These are phyloP conservation scores for Brachionus sp. DNA, from an alignment of 1,140 invertebrate genomes.

Conservation along the genomic window DNA sequence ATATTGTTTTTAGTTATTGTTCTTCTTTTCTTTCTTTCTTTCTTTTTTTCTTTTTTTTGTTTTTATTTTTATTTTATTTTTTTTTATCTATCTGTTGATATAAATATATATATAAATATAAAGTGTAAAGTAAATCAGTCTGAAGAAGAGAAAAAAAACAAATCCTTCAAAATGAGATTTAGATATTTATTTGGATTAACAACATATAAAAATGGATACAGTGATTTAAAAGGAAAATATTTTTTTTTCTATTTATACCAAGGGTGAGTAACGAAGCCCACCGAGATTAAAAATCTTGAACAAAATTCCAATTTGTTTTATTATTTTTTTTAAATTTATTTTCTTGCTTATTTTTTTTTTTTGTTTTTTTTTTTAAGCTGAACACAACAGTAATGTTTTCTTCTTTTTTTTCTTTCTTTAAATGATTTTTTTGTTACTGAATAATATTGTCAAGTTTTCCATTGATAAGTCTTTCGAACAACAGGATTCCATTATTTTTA, in stretches of 20 bases:
- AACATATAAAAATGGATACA: neutral
- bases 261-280: conserved; percentile 20
- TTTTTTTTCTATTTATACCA: neutral
- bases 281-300: conserved; percentile 30
- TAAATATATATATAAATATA: neutral
- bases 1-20: conserved; percentile 5
- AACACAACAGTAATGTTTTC: conserved; percentile 13
- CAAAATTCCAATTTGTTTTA: conserved; percentile 19
- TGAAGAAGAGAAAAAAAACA: neutral
- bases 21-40: neutral
- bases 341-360: no score
- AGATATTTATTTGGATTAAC: neutral
- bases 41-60: neutral
- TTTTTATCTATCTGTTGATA: neutral
- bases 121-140: neutral
- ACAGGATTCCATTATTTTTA: neutral
- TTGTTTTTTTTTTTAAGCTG: neutral
- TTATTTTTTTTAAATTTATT: neutral
- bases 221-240: neutral
- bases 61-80: neutral
- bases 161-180: conserved; percentile 30
- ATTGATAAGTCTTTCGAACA: conserved; percentile 3
- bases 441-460: conserved; percentile 24
- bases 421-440: conserved; percentile 7
- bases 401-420: neutral